Base-by-base conservation (phyloP, 1,140 invertebrate species). In the Medauroidea extradentata region DNA sequence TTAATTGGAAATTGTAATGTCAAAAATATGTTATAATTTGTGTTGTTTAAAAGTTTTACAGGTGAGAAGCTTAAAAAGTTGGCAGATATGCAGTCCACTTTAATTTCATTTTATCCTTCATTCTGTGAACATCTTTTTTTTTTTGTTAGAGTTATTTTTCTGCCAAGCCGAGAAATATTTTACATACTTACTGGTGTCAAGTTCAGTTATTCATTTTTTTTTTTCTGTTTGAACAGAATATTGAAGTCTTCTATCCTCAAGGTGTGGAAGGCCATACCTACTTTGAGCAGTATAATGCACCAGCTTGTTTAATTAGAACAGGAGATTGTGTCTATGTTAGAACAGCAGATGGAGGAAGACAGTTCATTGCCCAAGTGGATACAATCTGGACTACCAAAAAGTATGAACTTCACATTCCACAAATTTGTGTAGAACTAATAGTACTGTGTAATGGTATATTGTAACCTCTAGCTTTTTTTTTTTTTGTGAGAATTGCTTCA, bases 241-340 rank as follows among this genome's bases (percentile, higher is more conserved):
- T 90, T 43, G 83, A 90, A 42, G 75, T 85, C 55, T 86, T 85
- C 67, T 83, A 83, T 66, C 71, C 82, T 1, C 75, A 79, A 39
- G 87, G 89, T 18, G 59, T 64, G 67, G 82, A 89, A 58, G 90
- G 89, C 59, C 87, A 86, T 72, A 87, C 83, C 0, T 96, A 94
- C 74, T 97, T 92, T 73, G 93, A 97, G 74, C 95, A 97, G 71
- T 94, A 91, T 69, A 93, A 90, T 69, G 88, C 89, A 0, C 89
- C 87, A 67, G 86, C 85, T 38, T 90, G 91, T 23, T 80, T 88
- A 27, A 82, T 95, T 57, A 89, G 94, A 83, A 89, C 86, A 44
- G 95, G 94, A 13, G 96, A 98, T 76, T 96, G 89, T 77, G 93
- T 97, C 27, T 96, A 96, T 73, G 91, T 96, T 11, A 88, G 90